These are phyloP conservation scores for Morone saxatilis DNA, from an alignment of 2,113 vertebrate species.

Conservation along the genomic window DNA sequence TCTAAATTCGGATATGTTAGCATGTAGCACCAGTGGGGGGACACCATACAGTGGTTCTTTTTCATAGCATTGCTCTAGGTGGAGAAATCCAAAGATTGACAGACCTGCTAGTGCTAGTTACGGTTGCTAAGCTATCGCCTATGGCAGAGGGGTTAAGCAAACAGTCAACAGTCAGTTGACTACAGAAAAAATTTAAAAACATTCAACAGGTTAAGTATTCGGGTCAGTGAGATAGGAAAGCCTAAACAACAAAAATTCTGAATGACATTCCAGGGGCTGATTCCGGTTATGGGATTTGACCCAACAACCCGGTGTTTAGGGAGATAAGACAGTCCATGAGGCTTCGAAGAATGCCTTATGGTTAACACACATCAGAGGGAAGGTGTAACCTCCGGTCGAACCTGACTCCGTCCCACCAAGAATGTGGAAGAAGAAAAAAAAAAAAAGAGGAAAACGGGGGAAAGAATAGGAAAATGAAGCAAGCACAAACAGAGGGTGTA, in stretches of 20 bases:
- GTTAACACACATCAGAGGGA: constrained; percentile 31
- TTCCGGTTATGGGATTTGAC: constrained; percentile 35
- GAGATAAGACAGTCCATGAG: background rate
- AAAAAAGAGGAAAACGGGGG: background rate
- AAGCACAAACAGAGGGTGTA: constrained; percentile 47
- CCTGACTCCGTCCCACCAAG: constrained; percentile 50
- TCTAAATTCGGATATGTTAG: no score
- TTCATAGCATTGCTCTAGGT: no score
- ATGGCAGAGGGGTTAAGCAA: background rate
- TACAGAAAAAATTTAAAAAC: background rate
- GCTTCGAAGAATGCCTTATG: constrained; percentile 6
- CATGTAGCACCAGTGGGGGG: no score
- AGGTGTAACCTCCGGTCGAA: constrained; percentile 30
- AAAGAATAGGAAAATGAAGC: constrained; percentile 52
- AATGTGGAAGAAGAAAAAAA: constrained; percentile 24
- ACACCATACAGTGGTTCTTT: no score
- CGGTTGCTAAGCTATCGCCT: background rate
- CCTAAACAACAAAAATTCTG: constrained; percentile 15
- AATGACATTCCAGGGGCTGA: constrained; percentile 31
- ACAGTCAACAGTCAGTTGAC: background rate
- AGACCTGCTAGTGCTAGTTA: background rate
- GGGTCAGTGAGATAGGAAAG: background rate
- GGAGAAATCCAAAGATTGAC: background rate
- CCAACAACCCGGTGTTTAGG: background rate
- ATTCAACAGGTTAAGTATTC: background rate